Evolutionary conservation across 2,113 vertebrate genomes (phyloP).

Genomic region (Ctenomys sociabilis): DNA sequence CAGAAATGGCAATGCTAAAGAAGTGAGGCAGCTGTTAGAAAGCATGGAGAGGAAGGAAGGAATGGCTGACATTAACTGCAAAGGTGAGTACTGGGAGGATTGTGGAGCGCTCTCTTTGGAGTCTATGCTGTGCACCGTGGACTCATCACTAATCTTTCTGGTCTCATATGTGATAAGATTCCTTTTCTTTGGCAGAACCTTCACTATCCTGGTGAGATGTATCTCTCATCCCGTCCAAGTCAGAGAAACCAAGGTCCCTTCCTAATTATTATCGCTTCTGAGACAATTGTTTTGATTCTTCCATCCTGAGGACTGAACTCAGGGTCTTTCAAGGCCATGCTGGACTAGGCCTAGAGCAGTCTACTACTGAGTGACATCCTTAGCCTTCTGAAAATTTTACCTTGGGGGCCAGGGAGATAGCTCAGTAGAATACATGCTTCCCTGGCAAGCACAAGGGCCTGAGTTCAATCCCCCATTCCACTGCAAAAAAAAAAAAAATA

Average conservation of each 20-base stretch:
- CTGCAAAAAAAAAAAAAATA: too few relatives aligned
- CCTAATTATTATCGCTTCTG: neutral
- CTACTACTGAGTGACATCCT: neutral
- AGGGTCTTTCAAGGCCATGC: neutral
- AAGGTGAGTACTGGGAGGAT: conserved; percentile 88
- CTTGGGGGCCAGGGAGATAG: too few relatives aligned
- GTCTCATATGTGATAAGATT: neutral
- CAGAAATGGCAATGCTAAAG: conserved; percentile 90
- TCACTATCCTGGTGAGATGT: neutral
- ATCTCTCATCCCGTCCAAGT: neutral
- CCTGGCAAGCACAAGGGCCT: too few relatives aligned
- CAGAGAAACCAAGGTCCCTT: neutral
- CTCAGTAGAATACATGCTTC: too few relatives aligned
- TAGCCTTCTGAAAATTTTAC: neutral
- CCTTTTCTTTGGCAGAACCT: neutral
- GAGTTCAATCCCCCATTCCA: too few relatives aligned
- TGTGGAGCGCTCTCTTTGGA: neutral
- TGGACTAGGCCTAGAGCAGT: too few relatives aligned
- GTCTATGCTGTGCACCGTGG: neutral
- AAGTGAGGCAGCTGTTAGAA: conserved; percentile 90
- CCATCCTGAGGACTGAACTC: neutral
- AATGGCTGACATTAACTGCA: conserved; percentile 94
- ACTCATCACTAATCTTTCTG: neutral
- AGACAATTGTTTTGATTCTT: neutral
- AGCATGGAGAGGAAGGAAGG: conserved; percentile 85